Evolutionary conservation across 2,797 vertebrate genomes (phyloP), one percentile per base, ranked within the genome.

Genomic region (Chloroceryle amazona): DNA sequence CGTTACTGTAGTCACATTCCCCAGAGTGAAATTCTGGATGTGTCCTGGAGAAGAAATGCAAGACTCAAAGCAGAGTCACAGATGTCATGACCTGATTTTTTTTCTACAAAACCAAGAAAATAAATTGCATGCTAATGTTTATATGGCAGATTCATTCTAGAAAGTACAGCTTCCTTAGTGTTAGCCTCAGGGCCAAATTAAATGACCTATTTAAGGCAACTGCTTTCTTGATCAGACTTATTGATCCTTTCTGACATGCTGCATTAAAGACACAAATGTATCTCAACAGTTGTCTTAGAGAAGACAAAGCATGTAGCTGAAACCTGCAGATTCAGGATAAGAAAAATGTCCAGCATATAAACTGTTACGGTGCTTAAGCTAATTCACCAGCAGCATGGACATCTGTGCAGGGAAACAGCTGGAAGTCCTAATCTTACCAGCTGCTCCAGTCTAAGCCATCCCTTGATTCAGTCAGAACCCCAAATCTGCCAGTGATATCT

Each of bases 381-480:
- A 20, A 10, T 70, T 82, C 46, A 47, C 25, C 28, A 93, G 42
- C 49, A 76, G 21, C 19, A 7, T 13, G 28, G 52, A 14, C 19
- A 35, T 19, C n/a, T 46, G 28, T 37, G 5, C 47, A 41, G 57
- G 22, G 29, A n/a, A 86, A 31, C 37, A 89, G 42, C 75, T 88
- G 29, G 13, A 90, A 78, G 22, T 31, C 39, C 47, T 82, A 1
- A 37, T 10, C 5, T 55, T 33, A 62, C 9, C 10, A 21, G 7
- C 31, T 63, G 49, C 13, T 44, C 33, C n/a, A 63, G 41, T 31
- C 26, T 76, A 41, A 74, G 21, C 31, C 39, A 25, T 1, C 3
- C 15, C 26, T 2, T 25, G 2, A 1, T 29, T 44, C 0, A 0
- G 6, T 18, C 42, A 86, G 47, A 95, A 22, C 37, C 37, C 41